Evolutionary conservation across 2,888 invertebrate species (phyloP).

Genomic region (Oligia latruncula): DNA sequence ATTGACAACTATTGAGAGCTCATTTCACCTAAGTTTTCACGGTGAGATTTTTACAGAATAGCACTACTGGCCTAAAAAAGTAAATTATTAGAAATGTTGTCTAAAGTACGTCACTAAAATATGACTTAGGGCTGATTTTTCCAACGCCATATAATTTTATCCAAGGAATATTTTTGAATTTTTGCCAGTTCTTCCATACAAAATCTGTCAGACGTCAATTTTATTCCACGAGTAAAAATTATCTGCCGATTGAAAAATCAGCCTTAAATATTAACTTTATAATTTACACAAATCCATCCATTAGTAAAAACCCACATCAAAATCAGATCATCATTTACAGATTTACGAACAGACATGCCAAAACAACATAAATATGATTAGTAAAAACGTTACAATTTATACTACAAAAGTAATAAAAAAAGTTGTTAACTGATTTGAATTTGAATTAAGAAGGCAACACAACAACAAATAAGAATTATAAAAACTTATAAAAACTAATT

Average conservation of each 20-base stretch:
- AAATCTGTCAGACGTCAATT: no score
- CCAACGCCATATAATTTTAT: no score
- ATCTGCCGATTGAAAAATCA: no score
- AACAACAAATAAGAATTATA: conserved; percentile 31
- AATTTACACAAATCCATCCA: conserved; percentile 10
- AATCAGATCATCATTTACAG: conserved; percentile 29
- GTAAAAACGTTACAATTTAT: conserved; percentile 54
- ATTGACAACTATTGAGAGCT: no score
- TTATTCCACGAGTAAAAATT: no score
- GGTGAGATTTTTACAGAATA: no score
- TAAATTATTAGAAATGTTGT: no score
- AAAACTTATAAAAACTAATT: conserved; percentile 24
- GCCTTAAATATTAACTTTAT: background rate
- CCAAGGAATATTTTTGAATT: no score
- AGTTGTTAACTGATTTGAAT: conserved; percentile 58
- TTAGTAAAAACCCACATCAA: conserved; percentile 37
- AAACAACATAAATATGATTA: conserved; percentile 57
- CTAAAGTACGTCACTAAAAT: background rate
- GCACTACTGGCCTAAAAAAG: no score
- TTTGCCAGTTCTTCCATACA: no score
- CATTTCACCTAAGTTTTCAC: no score
- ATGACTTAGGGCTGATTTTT: background rate
- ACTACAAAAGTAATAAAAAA: conserved; percentile 53
- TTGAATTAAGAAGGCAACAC: conserved; percentile 46
- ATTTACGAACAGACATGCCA: conserved; percentile 50